These are phyloP conservation scores for Chloroclysta siterata DNA, from an alignment of 2,888 invertebrate genomes.

Conservation along the genomic window DNA sequence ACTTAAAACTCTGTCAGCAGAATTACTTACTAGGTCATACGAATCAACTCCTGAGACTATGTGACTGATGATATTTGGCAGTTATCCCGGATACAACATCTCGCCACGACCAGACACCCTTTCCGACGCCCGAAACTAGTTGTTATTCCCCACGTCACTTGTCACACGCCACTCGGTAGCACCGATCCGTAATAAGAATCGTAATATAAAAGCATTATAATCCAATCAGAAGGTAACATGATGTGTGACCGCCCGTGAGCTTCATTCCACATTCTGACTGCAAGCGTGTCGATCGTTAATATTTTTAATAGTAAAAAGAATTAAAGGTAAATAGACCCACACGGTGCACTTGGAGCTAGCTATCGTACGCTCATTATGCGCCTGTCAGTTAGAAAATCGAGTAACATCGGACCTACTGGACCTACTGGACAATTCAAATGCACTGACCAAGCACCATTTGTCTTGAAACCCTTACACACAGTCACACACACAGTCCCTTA, in stretches of 20 bases:
- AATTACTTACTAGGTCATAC: too few relatives aligned
- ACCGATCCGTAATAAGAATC: constrained; percentile 77
- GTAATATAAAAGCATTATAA: constrained; percentile 84
- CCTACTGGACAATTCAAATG: constrained; percentile 21
- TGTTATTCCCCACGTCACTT: constrained; percentile 73
- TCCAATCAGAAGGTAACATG: constrained; percentile 79
- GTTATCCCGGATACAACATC: constrained; percentile 38
- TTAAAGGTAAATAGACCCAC: constrained; percentile 70
- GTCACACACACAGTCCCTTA: too few relatives aligned
- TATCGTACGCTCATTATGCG: constrained; percentile 30
- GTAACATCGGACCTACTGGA: constrained; percentile 17
- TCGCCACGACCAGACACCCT: constrained; percentile 44
- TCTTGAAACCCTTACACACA: too few relatives aligned
- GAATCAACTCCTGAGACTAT: neutral
- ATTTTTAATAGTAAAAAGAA: constrained; percentile 73
- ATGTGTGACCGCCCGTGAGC: constrained; percentile 78
- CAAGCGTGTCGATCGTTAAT: constrained; percentile 71
- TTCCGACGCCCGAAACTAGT: constrained; percentile 61
- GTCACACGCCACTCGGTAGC: constrained; percentile 77
- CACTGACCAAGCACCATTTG: neutral
- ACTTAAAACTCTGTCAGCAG: too few relatives aligned
- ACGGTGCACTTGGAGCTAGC: constrained; percentile 43
- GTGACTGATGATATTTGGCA: constrained; percentile 20
- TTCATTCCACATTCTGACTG: constrained; percentile 75
- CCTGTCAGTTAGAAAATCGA: constrained; percentile 29